Base-by-base conservation (phyloP, 1,140 invertebrate species). In the Hirudo medicinalis region DNA sequence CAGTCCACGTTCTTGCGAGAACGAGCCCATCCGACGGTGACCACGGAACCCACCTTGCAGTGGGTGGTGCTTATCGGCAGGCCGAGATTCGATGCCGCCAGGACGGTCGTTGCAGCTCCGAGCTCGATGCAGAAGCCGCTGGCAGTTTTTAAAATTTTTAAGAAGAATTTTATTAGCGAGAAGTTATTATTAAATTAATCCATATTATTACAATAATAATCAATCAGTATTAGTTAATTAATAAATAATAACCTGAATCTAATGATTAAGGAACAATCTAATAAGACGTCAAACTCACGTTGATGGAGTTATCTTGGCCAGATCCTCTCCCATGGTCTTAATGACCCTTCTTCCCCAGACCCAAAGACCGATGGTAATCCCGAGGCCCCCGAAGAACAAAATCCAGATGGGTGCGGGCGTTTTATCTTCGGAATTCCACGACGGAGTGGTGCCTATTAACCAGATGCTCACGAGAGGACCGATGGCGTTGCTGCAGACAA, bases 1-100 rank as follows among this genome's bases (percentile, higher is more conserved):
- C 93, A 96, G 78, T 95, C 91, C 22, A 97, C 92, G 40, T 87
- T 85, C 81, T 87, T 79, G 77, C 81, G 81, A 0, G 87, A 85
- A 72, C 86, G 85, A 15, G 86, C 85, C 80, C 89, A 90, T 20
- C 92, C 93, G 43, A 95, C 91, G 78, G 89, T 91, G 17, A 96
- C 91, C 9, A 97, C 91, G 19, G 91, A 94, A 27, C 93, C 95
- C 11, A 99, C 94, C 85, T 98, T 98, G 81, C 96, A 99, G 81
- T 99, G 96, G 0, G 96, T 99, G 5, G 94, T 97, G 74, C 91
- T 94, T 75, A 99, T 91, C 20, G 95, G 95, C 76, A 99, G 84
- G 19, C 94, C 94, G 75, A 92, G 87, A 82, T 98, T 97, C 76
- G 91, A 94, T 43, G 95, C 94, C 71, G 96, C 80, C 76, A 98